Evolutionary conservation across 2,888 invertebrate genomes (phyloP), one percentile per base, ranked within the genome.

Genomic region (Rhagium mordax): DNA sequence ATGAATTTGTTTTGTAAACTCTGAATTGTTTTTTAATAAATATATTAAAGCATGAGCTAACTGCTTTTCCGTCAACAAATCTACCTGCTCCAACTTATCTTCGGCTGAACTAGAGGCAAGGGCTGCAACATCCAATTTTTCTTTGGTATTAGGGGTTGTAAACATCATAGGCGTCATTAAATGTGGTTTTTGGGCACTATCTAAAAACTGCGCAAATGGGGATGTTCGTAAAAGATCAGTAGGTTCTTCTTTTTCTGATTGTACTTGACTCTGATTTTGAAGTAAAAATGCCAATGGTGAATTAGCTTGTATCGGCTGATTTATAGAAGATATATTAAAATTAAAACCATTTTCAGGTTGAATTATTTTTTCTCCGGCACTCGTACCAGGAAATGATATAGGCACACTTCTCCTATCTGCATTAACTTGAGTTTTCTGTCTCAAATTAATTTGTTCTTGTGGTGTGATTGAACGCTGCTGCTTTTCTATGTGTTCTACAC

Each of bases 141-240:
- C 77, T 74, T 78, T 76, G 18, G 76, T 21, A 20, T 83, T 90
- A 53, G 91, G 90, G 16, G 92, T 90, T 33, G 93, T 92, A 84
- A 96, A 96, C 95, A 96, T 96, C 64, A 94, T 94, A 0, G 96
- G 96, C 5, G 95, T 95, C 92, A 96, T 95, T 81, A 96, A 87
- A 10, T 95, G 94, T 18, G 95, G 95, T 83, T 93, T 93, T 81
- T 89, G 89, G 77, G 90, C 89, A 74, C 89, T 88, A 69, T 89
- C 88, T 81, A 91, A 82, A 81, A 90, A 90, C 72, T 90, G 87
- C 20, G 91, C 90, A 83, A 92, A 84, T 1, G 92, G 92, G 10
- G 92, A 91, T 2, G 89, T 75, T 21, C 82, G 79, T 29, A 82
- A 69, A 15, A 78, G 27, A 53, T 81, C 80, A 2, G 65, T 47